Percentiles rank a stretch among this genome's conserved stretches.
These are phyloP conservation scores for Anseranas semipalmata DNA, from an alignment of 2,113 vertebrate genomes.

Conservation along the genomic window DNA sequence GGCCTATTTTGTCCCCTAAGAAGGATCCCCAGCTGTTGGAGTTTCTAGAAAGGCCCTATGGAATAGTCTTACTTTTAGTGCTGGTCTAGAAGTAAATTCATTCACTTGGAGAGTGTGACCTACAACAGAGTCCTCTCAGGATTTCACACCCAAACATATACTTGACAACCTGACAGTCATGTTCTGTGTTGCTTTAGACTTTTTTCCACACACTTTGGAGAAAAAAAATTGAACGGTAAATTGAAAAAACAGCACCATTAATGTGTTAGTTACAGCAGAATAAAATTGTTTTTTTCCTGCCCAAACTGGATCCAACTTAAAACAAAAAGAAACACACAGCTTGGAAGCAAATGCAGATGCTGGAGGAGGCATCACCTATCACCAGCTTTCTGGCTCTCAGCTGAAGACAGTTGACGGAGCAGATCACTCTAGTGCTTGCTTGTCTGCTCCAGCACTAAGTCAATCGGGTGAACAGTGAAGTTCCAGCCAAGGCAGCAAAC, in stretches of 20 bases:
- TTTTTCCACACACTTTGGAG: background rate
- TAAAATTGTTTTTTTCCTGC: background rate
- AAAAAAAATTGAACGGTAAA: background rate
- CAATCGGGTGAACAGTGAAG: background rate
- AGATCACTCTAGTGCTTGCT: rapidly evolving
- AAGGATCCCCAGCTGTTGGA: background rate
- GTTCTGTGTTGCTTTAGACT: background rate
- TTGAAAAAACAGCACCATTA: background rate
- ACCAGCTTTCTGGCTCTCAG: background rate
- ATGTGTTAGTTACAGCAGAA: background rate
- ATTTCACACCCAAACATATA: background rate
- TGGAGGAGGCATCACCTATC: background rate
- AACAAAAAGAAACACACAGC: background rate
- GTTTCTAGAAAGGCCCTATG: background rate
- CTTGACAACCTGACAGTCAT: too few species aligned
- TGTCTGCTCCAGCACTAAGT: background rate
- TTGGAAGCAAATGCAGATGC: background rate
- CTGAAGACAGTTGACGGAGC: background rate
- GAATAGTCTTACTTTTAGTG: background rate
- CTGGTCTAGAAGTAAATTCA: background rate
- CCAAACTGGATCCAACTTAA: background rate
- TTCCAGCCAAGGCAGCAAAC: background rate
- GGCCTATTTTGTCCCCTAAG: background rate
- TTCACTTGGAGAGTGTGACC: background rate
- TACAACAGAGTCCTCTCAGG: background rate